Percentiles rank a stretch among this genome's conserved stretches.
These are phyloP conservation scores for Pantelozetes paolii DNA, from an alignment of 2,888 invertebrate species.

Conservation along the genomic window DNA sequence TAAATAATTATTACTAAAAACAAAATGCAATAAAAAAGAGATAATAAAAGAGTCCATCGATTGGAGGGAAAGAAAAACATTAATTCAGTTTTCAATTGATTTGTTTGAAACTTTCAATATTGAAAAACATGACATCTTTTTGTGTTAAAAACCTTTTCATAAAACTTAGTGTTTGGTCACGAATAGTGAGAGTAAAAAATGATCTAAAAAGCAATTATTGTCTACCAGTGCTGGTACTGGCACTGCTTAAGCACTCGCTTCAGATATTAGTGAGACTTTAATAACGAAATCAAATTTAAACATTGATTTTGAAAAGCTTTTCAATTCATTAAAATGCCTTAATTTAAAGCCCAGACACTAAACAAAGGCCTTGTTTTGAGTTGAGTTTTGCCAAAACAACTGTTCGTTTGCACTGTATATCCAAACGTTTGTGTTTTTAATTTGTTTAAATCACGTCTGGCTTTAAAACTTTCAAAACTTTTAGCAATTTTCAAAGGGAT, in stretches of 20 bases:
- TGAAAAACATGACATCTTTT: conserved; percentile 20
- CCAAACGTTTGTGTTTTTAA: background rate
- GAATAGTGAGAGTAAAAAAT: conserved; percentile 22
- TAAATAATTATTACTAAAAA: too few relatives aligned
- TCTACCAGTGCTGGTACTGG: background rate
- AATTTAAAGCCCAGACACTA: conserved; percentile 11
- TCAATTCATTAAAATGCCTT: conserved; percentile 27
- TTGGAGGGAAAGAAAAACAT: background rate
- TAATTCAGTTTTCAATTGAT: background rate
- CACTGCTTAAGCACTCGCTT: background rate
- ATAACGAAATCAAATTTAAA: background rate
- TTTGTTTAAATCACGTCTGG: conserved; percentile 16
- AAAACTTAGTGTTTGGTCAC: conserved; percentile 15
- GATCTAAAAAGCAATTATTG: conserved; percentile 34
- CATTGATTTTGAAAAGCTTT: conserved; percentile 31
- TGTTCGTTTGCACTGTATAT: background rate
- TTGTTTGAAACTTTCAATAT: background rate
- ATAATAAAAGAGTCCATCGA: background rate
- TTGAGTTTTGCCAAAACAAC: background rate
- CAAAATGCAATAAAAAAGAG: background rate
- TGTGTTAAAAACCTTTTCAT: conserved; percentile 1
- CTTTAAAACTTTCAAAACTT: background rate
- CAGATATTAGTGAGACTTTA: background rate
- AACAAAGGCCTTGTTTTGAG: conserved; percentile 5
- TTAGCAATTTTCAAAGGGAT: conserved; percentile 5